Conservation (phyloP, 2,888 invertebrate genomes). For the Celastrina argiolus region DNA sequence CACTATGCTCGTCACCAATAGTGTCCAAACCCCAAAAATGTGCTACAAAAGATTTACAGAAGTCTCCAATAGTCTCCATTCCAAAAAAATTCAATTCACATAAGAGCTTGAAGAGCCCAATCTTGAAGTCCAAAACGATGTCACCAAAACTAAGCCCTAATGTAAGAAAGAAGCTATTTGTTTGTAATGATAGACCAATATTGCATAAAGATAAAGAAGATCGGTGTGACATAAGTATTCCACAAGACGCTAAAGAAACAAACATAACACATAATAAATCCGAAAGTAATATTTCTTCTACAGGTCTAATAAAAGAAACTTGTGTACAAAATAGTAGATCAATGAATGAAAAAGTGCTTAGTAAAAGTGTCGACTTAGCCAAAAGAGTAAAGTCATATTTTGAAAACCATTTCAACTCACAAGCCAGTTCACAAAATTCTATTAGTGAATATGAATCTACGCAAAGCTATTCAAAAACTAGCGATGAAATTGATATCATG, state of each 20-base stretch:
- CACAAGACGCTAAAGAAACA: conserved; percentile 14
- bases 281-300: neutral
- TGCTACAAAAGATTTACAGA: conserved; percentile 25
- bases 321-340: neutral
- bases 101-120: conserved; percentile 46
- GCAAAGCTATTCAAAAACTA: conserved; percentile 43
- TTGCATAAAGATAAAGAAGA: neutral
- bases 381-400: conserved; percentile 57
- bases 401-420: conserved; percentile 55
- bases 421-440: conserved; percentile 49
- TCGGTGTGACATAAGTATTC: conserved; percentile 17
- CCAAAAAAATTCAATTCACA: conserved; percentile 19
- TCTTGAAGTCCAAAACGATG: conserved; percentile 42
- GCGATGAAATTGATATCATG: conserved; percentile 52
- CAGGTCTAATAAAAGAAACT: neutral
- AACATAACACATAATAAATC: neutral
- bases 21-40: conserved; percentile 33
- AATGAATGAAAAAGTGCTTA: neutral
- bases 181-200: conserved; percentile 16
- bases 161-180: conserved; percentile 50
- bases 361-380: conserved; percentile 36
- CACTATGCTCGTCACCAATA: conserved; percentile 40
- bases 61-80: conserved; percentile 44
- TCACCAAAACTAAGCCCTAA: conserved; percentile 41
- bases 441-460: conserved; percentile 59